phyloP scores from a whole-genome alignment of 2,888 invertebrate genomes.

The Mythimna lalbum region DNA sequence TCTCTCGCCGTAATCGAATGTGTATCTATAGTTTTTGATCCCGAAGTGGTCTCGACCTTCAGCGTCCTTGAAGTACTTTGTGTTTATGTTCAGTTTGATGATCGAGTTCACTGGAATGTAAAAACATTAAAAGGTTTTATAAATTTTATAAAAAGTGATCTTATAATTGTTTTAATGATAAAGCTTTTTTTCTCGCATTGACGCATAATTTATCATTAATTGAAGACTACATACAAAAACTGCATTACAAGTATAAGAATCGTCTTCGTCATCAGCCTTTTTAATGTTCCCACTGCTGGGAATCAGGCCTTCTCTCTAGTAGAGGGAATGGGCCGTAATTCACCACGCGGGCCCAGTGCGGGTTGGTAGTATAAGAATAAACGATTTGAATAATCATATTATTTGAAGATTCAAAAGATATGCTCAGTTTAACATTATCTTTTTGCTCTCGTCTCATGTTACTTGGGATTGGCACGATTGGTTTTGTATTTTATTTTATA shows the following conservation, averaged over 20 bases:
- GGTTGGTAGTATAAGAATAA: not conserved
- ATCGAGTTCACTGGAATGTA: constrained; percentile 84
- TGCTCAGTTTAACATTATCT: not conserved
- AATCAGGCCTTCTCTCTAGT: too few relatives aligned
- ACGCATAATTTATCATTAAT: not conserved
- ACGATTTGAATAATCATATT: not conserved
- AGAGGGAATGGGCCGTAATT: too few relatives aligned
- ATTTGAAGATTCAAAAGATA: not conserved
- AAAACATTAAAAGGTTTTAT: not conserved
- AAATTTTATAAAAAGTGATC: not conserved
- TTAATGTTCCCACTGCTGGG: too few relatives aligned
- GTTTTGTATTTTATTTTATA: too few relatives aligned
- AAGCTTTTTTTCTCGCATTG: not conserved
- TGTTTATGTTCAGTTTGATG: constrained; percentile 86
- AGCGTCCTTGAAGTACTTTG: constrained; percentile 86
- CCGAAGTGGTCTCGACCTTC: constrained; percentile 87
- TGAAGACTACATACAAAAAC: not conserved
- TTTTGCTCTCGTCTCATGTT: not conserved
- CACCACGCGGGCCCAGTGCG: too few relatives aligned
- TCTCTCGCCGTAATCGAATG: constrained; percentile 86
- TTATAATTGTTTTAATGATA: not conserved
- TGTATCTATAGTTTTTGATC: constrained; percentile 85
- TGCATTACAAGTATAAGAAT: too few relatives aligned
- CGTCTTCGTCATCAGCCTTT: too few relatives aligned
- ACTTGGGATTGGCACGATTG: not conserved